Base-by-base conservation (phyloP, 2,113 vertebrate genomes). In the Corythornis cristatus region DNA sequence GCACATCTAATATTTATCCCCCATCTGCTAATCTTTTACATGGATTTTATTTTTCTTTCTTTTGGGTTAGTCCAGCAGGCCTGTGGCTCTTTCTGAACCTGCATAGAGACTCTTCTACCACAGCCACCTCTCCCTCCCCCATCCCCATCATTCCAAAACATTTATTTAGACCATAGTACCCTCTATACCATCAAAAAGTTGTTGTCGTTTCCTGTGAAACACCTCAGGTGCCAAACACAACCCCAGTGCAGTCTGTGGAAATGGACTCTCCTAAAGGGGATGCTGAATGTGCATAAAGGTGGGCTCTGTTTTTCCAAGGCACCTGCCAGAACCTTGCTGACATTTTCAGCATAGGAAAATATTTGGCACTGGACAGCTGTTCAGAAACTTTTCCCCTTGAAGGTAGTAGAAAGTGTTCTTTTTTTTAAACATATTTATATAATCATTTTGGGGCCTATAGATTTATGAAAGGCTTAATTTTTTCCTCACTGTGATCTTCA, bases 151-250 rank as follows among this genome's bases (percentile, higher is more conserved):
- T 33, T 65, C 31, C 46, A 29, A 88, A 83, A 77, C 31, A 67
- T 88, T 83, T 79, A 57, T 87, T 82, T 80, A 87, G 82, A 56
- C 46, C 83, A 26, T n/a, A 57, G 62, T n/a, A 58, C 50, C 48
- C 64, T 76, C 87, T 83, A 85, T 58, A 43, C 82, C 60, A 83
- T 77, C 82, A 91, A 76, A 73, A 88, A 25, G 37, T 45, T 96
- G 84, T 78, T 95, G 94, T 90, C 11, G 5, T 91, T 96, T 96
- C 92, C 88, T 86, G 79, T 83, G 82, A 93, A 94, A 93, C 93
- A 93, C 33, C 79, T 91, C 28, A 67, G 64, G 64, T 96, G 95
- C 93, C 95, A 96, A 96, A 80, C 56, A 94, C 75, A 96, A 94
- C 85, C 75, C 56, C 56, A 56, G 20, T 21, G 54, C 31, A 88